These are phyloP conservation scores for Callionymus lyra DNA, from an alignment of 2,113 vertebrate genomes.

Conservation along the genomic window DNA sequence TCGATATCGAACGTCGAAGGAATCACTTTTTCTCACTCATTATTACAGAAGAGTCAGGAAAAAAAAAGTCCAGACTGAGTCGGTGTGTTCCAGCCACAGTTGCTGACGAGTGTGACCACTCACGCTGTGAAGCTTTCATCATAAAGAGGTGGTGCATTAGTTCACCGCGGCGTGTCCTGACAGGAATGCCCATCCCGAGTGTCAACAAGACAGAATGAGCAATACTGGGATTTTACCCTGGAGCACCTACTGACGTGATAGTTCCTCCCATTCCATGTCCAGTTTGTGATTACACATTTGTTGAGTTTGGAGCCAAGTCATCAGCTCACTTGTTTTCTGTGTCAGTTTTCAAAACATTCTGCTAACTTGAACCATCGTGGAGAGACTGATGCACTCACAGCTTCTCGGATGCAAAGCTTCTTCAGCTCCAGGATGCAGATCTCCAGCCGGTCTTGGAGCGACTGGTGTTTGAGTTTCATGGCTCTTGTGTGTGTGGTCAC, in stretches of 20 bases:
- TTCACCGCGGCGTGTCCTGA: conserved; percentile 47
- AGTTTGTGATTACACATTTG: conserved; percentile 10
- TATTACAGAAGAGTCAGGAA: conserved; percentile 10
- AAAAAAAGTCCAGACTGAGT: conserved; percentile 20
- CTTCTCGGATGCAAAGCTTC: conserved; percentile 81
- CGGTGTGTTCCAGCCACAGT: conserved; percentile 14
- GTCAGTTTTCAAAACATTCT: too few relatives aligned
- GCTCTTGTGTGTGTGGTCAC: conserved; percentile 69
- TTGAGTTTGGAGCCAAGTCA: too few relatives aligned
- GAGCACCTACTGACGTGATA: conserved; percentile 7
- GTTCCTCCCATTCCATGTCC: conserved; percentile 14
- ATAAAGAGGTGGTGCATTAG: conserved; percentile 25
- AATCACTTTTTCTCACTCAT: too few relatives aligned
- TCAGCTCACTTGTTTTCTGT: background rate
- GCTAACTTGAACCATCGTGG: too few relatives aligned
- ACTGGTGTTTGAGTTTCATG: conserved; percentile 73
- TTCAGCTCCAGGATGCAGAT: conserved; percentile 77
- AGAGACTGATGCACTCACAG: conserved; percentile 51
- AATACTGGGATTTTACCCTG: conserved; percentile 40
- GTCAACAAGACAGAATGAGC: conserved; percentile 45
- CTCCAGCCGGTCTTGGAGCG: conserved; percentile 72
- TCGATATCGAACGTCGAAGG: background rate
- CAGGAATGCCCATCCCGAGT: conserved; percentile 48
- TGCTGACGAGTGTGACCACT: conserved; percentile 10
- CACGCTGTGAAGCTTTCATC: conserved; percentile 29